A percentile compares a stretch with the other conserved stretches of the same genome.
Evolutionary conservation across 2,113 vertebrate genomes (phyloP).

Genomic region (Cepphus grylle): DNA sequence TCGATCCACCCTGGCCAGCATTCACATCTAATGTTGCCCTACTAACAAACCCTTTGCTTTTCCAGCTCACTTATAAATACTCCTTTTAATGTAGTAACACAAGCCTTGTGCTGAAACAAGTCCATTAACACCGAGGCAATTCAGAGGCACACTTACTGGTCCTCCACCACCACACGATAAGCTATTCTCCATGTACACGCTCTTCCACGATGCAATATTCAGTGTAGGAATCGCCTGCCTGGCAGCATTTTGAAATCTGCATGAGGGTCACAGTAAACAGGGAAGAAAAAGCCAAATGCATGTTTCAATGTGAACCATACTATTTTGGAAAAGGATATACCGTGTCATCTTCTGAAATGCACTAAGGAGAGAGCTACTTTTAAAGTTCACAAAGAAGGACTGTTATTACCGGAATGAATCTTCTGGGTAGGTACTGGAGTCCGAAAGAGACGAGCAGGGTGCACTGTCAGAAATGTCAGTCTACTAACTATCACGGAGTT

Average conservation of each 20-base stretch:
- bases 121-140: rapidly evolving
- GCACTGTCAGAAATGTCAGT: background rate
- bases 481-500: background rate
- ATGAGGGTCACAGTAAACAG: background rate
- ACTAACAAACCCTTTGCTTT: background rate
- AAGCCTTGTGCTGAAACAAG: background rate
- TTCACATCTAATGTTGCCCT: rapidly evolving
- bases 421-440: background rate
- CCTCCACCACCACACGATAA: background rate
- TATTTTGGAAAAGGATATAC: background rate
- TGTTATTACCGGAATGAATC: background rate
- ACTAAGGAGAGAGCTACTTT: background rate
- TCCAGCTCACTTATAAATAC: background rate
- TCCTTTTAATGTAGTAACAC: background rate
- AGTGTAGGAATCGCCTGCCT: background rate
- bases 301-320: rapidly evolving
- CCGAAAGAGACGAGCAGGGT: background rate
- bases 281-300: background rate
- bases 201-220: background rate
- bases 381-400: background rate
- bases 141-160: background rate
- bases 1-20: background rate
- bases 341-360: background rate
- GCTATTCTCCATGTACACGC: rapidly evolving
- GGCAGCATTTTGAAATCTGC: background rate